Evolutionary conservation across 2,888 invertebrate genomes (phyloP).

Genomic region (Rhaphigaster nebulosa): DNA sequence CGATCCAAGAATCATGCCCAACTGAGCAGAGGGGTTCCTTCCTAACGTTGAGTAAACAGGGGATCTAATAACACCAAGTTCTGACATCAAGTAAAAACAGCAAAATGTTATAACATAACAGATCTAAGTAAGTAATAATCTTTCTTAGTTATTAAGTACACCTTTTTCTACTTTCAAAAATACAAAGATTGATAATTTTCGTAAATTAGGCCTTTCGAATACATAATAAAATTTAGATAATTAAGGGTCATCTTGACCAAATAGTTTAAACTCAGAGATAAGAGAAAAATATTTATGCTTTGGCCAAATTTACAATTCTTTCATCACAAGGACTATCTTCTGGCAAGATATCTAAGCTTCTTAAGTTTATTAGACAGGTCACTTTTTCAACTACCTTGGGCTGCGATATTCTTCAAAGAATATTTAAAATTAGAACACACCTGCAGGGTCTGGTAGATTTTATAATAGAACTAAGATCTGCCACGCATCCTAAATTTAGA

Average conservation of each 20-base stretch:
- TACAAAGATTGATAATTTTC: too few species aligned
- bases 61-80: not conserved
- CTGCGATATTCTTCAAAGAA: not conserved
- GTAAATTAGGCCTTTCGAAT: not conserved
- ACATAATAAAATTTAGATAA: not conserved
- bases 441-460: slow-evolving; percentile 12
- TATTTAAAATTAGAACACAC: slow-evolving; percentile 25
- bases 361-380: not conserved
- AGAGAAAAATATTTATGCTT: not conserved
- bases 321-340: not conserved
- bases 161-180: too few species aligned
- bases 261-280: not conserved
- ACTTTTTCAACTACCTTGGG: not conserved
- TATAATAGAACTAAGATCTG: not conserved
- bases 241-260: not conserved
- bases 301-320: not conserved
- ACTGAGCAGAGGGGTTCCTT: not conserved
- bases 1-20: not conserved
- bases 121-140: too few species aligned
- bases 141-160: too few species aligned
- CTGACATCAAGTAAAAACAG: not conserved
- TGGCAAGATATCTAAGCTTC: not conserved
- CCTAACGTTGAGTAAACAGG: not conserved
- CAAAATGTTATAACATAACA: not conserved
- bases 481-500: not conserved